These are phyloP conservation scores for Lithophane ornitopus DNA, from an alignment of 2,888 invertebrate genomes.

Conservation along the genomic window DNA sequence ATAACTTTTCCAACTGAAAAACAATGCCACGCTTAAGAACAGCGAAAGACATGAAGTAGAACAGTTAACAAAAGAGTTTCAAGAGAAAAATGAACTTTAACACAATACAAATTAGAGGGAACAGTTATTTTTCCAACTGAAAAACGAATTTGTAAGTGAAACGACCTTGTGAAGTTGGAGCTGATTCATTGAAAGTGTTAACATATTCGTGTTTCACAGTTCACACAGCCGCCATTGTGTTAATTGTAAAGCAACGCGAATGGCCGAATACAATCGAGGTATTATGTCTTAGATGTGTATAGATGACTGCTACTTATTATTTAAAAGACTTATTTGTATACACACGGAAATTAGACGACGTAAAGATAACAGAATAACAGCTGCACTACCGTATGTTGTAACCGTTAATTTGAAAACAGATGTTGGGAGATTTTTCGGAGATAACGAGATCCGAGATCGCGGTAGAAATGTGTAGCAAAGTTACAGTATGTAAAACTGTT, in stretches of 20 bases:
- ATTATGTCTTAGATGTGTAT: constrained; percentile 64
- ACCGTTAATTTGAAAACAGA: constrained; percentile 31
- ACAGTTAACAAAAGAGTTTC: not conserved
- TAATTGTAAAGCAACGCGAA: constrained; percentile 75
- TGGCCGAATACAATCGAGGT: constrained; percentile 68
- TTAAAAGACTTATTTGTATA: constrained; percentile 45
- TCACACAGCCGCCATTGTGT: constrained; percentile 76
- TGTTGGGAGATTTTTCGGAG: not conserved
- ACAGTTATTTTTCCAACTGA: constrained; percentile 23
- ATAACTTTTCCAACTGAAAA: constrained; percentile 23
- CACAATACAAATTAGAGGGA: constrained; percentile 14
- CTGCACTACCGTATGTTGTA: constrained; percentile 19
- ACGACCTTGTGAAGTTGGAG: constrained; percentile 70
- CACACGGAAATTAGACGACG: constrained; percentile 46
- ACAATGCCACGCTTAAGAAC: constrained; percentile 63
- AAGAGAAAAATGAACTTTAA: constrained; percentile 52
- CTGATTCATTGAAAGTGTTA: constrained; percentile 77
- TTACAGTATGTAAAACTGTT: not conserved
- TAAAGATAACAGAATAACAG: constrained; percentile 37
- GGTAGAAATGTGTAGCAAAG: not conserved
- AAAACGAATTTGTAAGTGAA: constrained; percentile 55
- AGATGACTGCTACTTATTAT: constrained; percentile 53
- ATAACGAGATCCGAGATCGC: constrained; percentile 15
- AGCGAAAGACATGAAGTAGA: constrained; percentile 25
- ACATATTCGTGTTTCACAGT: constrained; percentile 73